Evolutionary conservation across 2,113 vertebrate species (phyloP).

Genomic region (Prionailurus bengalensis): DNA sequence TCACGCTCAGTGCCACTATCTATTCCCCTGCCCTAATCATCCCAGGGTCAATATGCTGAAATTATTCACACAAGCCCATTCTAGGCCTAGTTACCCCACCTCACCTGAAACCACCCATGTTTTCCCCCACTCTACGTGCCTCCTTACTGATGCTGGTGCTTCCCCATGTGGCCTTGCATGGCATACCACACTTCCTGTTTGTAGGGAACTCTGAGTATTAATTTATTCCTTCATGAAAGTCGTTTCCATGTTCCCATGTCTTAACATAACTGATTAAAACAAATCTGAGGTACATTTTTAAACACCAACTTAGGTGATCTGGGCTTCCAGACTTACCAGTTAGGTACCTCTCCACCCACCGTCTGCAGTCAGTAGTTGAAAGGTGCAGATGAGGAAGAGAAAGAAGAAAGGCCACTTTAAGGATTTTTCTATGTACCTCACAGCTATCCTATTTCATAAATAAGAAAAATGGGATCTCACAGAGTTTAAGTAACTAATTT

Average conservation of each 20-base stretch:
- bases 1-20: background rate
- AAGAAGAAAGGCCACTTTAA: background rate
- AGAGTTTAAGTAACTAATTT: background rate
- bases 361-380: background rate
- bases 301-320: background rate
- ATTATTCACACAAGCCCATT: background rate
- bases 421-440: background rate
- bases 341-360: background rate
- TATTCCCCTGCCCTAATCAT: background rate
- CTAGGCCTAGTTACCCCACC: background rate
- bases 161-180: background rate
- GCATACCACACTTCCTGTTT: background rate
- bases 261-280: background rate
- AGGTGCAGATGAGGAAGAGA: background rate
- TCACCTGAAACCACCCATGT: background rate
- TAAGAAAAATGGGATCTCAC: background rate
- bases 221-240: background rate
- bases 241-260: background rate
- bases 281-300: background rate
- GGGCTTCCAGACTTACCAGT: background rate
- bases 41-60: background rate
- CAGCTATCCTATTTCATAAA: background rate
- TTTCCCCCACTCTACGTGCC: background rate
- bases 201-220: background rate
- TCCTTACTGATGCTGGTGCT: background rate